phyloP scores from a whole-genome alignment of 2,888 invertebrate species.

The Cataglyphis albicans region DNA sequence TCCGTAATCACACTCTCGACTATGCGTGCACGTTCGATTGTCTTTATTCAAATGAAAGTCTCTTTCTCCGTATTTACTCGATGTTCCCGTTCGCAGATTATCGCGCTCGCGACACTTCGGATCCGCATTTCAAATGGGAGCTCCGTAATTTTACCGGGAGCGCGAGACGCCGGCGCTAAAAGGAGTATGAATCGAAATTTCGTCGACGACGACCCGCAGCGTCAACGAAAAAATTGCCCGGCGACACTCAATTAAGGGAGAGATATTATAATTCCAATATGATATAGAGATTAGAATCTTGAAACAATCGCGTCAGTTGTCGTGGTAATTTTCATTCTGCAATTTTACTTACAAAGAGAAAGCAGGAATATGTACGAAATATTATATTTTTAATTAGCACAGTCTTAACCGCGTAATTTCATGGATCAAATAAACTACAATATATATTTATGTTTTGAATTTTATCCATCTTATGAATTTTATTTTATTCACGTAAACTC shows the following conservation, averaged over 20 bases:
- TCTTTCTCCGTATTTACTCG: slow-evolving; percentile 45
- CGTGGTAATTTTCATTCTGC: background rate
- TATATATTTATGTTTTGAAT: background rate
- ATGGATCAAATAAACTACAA: background rate
- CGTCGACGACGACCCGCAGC: slow-evolving; percentile 38
- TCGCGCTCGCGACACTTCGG: slow-evolving; percentile 24
- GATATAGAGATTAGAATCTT: background rate
- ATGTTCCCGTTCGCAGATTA: slow-evolving; percentile 22
- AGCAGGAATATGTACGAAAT: background rate
- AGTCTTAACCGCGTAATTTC: background rate
- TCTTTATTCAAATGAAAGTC: slow-evolving; percentile 46
- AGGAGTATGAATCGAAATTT: slow-evolving; percentile 67
- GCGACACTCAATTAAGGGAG: background rate
- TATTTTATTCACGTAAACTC: background rate
- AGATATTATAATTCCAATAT: background rate
- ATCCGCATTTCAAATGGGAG: slow-evolving; percentile 33
- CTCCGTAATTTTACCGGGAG: slow-evolving; percentile 36
- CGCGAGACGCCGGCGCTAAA: slow-evolving; percentile 40
- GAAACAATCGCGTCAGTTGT: background rate
- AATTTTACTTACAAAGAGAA: background rate
- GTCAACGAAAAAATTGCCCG: background rate
- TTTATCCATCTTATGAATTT: background rate
- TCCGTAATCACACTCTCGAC: slow-evolving; percentile 24
- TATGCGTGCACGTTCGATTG: slow-evolving; percentile 9
- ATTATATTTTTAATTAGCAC: background rate